Percentiles rank a stretch among this genome's conserved stretches.
These are phyloP conservation scores for Florisuga fusca DNA, from an alignment of 2,797 vertebrate species.

Conservation along the genomic window DNA sequence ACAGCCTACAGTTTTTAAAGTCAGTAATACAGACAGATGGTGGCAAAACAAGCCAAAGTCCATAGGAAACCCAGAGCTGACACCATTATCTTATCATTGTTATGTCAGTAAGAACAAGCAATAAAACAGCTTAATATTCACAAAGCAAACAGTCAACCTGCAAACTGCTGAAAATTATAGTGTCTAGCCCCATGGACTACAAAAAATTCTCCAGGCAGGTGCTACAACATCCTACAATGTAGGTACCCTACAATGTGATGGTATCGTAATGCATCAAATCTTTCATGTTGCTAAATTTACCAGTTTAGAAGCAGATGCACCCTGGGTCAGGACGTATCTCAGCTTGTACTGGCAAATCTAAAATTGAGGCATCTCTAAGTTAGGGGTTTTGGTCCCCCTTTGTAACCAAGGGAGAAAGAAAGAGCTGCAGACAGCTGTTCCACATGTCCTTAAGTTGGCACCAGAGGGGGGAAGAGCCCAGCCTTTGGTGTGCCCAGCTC, in stretches of 20 bases:
- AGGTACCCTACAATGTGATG: too few relatives aligned
- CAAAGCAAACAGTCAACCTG: neutral
- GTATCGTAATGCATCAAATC: neutral
- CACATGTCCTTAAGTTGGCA: accelerated
- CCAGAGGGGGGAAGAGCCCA: accelerated
- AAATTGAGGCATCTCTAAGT: accelerated
- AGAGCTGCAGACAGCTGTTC: too few relatives aligned
- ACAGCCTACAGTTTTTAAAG: neutral
- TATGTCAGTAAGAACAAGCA: neutral
- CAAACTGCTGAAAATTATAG: neutral
- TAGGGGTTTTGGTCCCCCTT: neutral
- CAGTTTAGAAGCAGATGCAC: neutral
- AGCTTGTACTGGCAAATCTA: neutral
- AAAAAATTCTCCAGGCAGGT: neutral
- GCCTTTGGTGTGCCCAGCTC: neutral
- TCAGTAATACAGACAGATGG: constrained; percentile 21
- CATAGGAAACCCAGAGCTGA: neutral
- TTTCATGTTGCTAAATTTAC: neutral
- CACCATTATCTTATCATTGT: neutral
- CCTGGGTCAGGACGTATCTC: neutral
- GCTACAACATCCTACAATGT: neutral
- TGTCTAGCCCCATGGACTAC: neutral
- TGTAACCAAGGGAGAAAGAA: neutral
- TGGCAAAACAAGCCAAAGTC: constrained; percentile 12
- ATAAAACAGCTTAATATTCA: neutral